These are phyloP conservation scores for Xerus rutilus DNA, from an alignment of 2,797 vertebrate species.

Conservation along the genomic window DNA sequence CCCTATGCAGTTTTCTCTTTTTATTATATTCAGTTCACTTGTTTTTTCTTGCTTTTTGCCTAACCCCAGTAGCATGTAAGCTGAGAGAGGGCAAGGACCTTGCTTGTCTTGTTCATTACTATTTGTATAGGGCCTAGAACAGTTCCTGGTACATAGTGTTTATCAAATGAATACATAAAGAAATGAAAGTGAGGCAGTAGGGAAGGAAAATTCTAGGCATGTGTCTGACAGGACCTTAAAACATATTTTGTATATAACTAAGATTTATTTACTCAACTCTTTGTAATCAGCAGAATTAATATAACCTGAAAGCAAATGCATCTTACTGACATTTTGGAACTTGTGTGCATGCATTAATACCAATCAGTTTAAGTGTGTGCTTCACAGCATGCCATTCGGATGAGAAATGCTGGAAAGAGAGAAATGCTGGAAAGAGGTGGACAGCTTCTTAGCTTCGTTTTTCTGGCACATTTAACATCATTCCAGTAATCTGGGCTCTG, in stretches of 20 bases:
- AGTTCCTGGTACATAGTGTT: neutral
- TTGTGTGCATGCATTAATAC: constrained; percentile 75
- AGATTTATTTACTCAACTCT: constrained; percentile 79
- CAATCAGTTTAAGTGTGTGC: constrained; percentile 80
- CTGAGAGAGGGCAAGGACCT: neutral
- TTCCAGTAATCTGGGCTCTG: constrained; percentile 67
- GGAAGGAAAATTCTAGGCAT: constrained; percentile 49
- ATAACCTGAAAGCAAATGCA: constrained; percentile 77
- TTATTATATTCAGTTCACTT: neutral
- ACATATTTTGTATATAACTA: constrained; percentile 68
- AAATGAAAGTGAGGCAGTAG: neutral
- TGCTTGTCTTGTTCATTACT: neutral
- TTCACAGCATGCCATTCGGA: constrained; percentile 69
- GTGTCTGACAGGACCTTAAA: constrained; percentile 65
- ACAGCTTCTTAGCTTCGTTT: constrained; percentile 68
- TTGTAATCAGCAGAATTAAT: constrained; percentile 80
- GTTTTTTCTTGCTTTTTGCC: constrained; percentile 29
- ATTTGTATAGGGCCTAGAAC: neutral
- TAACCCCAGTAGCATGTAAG: neutral
- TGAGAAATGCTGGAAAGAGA: constrained; percentile 72
- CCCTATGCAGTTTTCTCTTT: neutral
- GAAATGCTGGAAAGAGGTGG: no score
- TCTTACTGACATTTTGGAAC: constrained; percentile 81
- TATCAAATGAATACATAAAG: neutral
- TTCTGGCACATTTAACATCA: constrained; percentile 77